Conservation (phyloP, 2,888 invertebrate genomes). For the Abrostola triplasia region DNA sequence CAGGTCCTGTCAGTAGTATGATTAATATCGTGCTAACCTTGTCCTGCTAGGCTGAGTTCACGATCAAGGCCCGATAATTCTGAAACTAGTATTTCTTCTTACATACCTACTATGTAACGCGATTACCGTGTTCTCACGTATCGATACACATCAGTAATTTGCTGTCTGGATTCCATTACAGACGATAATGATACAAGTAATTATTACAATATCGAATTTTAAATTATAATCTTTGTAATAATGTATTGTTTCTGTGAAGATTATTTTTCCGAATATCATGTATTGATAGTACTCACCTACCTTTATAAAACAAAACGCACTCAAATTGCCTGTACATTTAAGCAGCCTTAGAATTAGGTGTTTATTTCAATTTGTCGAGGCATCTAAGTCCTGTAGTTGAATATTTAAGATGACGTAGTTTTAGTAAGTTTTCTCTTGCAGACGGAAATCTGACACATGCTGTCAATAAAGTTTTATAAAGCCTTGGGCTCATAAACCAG, state of each 20-base stretch:
- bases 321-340: too few relatives aligned
- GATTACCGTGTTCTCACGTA: slow-evolving; percentile 28
- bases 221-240: too few relatives aligned
- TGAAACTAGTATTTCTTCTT: slow-evolving; percentile 49
- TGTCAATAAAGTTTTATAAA: too few relatives aligned
- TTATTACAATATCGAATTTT: too few relatives aligned
- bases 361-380: too few relatives aligned
- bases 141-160: slow-evolving; percentile 3
- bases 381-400: too few relatives aligned
- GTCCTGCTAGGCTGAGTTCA: slow-evolving; percentile 44
- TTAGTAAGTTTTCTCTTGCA: too few relatives aligned
- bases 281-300: too few relatives aligned
- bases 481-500: background rate
- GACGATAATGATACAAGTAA: background rate
- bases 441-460: too few relatives aligned
- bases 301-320: background rate
- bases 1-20: slow-evolving; percentile 10
- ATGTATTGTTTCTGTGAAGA: background rate
- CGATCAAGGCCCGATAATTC: slow-evolving; percentile 49
- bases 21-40: slow-evolving; percentile 27
- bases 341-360: too few relatives aligned
- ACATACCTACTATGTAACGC: slow-evolving; percentile 14
- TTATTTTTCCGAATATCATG: background rate
- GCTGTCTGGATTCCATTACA: background rate
- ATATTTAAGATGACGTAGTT: too few relatives aligned